These are phyloP conservation scores for Balaenoptera acutorostrata DNA, from an alignment of 2,113 vertebrate genomes.

Conservation along the genomic window DNA sequence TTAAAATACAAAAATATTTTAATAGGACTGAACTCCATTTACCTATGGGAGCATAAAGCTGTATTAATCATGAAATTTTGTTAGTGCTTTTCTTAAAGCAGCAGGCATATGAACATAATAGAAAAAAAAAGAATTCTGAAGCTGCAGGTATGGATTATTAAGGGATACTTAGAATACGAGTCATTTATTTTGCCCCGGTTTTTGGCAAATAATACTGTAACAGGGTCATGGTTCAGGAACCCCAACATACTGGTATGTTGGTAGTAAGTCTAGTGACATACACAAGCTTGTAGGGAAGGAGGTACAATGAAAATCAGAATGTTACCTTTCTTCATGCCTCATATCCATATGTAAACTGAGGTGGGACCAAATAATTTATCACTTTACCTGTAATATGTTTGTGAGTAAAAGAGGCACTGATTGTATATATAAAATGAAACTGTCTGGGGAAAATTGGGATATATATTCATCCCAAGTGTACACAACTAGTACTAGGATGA, in stretches of 20 bases:
- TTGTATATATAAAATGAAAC: background rate
- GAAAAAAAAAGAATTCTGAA: background rate
- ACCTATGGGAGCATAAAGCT: background rate
- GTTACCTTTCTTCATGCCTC: background rate
- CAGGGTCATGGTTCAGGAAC: background rate
- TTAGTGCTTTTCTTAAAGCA: slow-evolving; percentile 7
- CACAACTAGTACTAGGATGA: background rate
- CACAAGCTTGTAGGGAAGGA: background rate
- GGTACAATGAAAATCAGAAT: background rate
- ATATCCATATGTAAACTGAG: background rate
- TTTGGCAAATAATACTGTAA: background rate
- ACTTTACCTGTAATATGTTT: background rate
- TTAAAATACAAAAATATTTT: slow-evolving; percentile 22
- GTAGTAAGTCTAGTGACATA: background rate
- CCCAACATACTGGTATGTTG: background rate
- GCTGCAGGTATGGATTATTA: background rate
- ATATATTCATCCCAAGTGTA: background rate
- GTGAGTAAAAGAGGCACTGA: background rate
- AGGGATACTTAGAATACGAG: background rate
- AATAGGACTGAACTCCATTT: background rate
- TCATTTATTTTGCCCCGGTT: background rate
- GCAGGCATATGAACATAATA: background rate
- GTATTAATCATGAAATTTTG: background rate
- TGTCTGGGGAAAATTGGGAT: background rate
- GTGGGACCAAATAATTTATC: background rate